Evolutionary conservation across 92 coral and sea anemone species (phyloP), one percentile per base, ranked within the genome.

Genomic region (Epizoanthus illoricatus): DNA sequence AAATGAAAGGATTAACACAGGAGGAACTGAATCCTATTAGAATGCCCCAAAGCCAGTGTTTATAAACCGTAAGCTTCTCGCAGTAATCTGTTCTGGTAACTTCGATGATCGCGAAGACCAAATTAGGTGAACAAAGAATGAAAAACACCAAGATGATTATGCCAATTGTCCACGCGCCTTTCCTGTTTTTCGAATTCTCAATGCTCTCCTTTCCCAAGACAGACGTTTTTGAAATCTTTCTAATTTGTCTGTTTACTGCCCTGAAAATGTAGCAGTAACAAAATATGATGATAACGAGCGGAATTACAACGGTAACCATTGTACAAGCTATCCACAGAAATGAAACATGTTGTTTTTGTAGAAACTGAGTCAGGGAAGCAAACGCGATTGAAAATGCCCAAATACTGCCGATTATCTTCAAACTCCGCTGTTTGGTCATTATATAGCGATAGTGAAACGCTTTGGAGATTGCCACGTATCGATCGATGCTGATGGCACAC

Each of bases 31-130:
- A 74, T 5, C 65, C 80, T 1, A 74, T 33, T 17, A 74, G 64
- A 24, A 74, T 74, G 16, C 80, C 80, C 80, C 80, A 74, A 17
- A 74, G 63, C 80, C 80, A 74, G 52, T 74, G 80, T 36, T 74
- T 74, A 36, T 57, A 74, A 74, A 74, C 66, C n/a, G 20, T 4
- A 41, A 57, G 13, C 15, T 74, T 74, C 49, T 74, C 42, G 4
- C 66, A 74, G 45, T 63, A 18, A 20, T n/a, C 18, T 16, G 15
- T 57, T 74, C 65, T 28, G 4, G 65, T 16, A 24, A 74, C 54
- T 20, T 74, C 80, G 0, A 55, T 74, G 65, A 57, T 55, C 39
- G 80, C 80, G 43, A 74, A 74, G 10, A 74, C 80, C 45, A 74
- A 55, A 74, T 74, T 74, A 64, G 80, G 80, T 55, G 65, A 74